Evolutionary conservation across 2,888 invertebrate genomes (phyloP).

Genomic region (Colostygia pectinataria): DNA sequence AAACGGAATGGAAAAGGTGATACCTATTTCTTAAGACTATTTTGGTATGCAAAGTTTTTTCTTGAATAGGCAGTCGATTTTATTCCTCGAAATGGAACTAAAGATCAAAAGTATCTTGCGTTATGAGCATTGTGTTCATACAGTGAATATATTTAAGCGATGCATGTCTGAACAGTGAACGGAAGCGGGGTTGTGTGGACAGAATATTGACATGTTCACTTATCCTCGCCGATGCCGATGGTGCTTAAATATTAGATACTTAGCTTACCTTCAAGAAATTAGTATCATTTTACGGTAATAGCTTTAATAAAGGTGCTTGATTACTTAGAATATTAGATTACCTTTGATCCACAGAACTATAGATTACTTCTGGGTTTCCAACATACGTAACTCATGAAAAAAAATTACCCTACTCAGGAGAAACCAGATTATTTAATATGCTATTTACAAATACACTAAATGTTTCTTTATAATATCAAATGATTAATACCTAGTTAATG

Average conservation of each 20-base stretch:
- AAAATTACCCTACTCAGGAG: too few relatives aligned
- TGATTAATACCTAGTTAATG: too few relatives aligned
- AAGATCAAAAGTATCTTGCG: constrained; percentile 46
- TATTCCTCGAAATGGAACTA: constrained; percentile 48
- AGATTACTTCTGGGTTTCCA: too few relatives aligned
- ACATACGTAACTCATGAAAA: too few relatives aligned
- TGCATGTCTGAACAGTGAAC: constrained; percentile 66
- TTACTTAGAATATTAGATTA: too few relatives aligned
- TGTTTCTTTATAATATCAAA: too few relatives aligned
- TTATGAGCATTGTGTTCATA: constrained; percentile 48
- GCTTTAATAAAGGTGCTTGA: too few relatives aligned
- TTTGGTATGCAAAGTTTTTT: constrained; percentile 14
- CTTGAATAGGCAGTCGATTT: constrained; percentile 31
- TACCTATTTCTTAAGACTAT: background rate
- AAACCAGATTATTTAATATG: too few relatives aligned
- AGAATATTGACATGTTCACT: constrained; percentile 57
- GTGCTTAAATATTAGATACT: constrained; percentile 36
- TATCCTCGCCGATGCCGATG: constrained; percentile 30
- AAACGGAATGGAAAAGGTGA: constrained; percentile 2
- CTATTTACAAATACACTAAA: too few relatives aligned
- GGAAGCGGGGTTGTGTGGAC: constrained; percentile 67
- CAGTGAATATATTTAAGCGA: constrained; percentile 68
- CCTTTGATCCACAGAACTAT: too few relatives aligned
- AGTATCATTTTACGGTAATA: too few relatives aligned
- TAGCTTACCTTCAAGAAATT: constrained; percentile 17